phyloP scores from a whole-genome alignment of 2,797 vertebrate species.

The Picus viridis region DNA sequence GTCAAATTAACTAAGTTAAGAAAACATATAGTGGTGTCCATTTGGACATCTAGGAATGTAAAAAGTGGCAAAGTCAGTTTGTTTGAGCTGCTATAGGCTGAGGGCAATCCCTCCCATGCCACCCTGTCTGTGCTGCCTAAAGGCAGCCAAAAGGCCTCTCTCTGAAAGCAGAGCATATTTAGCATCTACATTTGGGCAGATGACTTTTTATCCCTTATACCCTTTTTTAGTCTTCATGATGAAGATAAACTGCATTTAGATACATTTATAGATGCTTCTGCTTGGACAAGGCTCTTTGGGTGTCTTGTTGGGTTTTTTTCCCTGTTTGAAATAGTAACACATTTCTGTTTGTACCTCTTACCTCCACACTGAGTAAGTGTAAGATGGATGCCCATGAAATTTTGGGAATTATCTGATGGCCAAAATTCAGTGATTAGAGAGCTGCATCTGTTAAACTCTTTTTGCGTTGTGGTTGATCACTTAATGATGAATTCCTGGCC shows the following conservation, averaged over 20 bases:
- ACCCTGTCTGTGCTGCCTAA: background rate
- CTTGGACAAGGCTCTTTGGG: background rate
- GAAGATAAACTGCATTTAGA: background rate
- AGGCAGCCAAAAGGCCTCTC: background rate
- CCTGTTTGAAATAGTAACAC: background rate
- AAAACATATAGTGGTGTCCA: background rate
- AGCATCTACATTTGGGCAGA: background rate
- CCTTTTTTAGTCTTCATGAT: background rate
- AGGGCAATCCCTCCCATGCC: background rate
- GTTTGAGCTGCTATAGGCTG: background rate
- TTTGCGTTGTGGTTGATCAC: background rate
- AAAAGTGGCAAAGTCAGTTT: background rate
- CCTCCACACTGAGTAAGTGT: background rate
- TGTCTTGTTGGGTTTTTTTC: background rate
- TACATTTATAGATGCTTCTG: background rate
- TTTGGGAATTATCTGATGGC: background rate
- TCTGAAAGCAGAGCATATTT: background rate
- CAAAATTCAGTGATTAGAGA: background rate
- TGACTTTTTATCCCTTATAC: background rate
- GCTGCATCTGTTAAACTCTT: background rate
- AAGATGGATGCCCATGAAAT: background rate
- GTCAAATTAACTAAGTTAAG: background rate
- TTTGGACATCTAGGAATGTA: background rate
- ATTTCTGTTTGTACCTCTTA: background rate
- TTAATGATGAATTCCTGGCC: background rate